A percentile compares a stretch with the other conserved stretches of the same genome.
phyloP scores from a whole-genome alignment of 2,888 invertebrate species.

The Sceliomorpha sp. region DNA sequence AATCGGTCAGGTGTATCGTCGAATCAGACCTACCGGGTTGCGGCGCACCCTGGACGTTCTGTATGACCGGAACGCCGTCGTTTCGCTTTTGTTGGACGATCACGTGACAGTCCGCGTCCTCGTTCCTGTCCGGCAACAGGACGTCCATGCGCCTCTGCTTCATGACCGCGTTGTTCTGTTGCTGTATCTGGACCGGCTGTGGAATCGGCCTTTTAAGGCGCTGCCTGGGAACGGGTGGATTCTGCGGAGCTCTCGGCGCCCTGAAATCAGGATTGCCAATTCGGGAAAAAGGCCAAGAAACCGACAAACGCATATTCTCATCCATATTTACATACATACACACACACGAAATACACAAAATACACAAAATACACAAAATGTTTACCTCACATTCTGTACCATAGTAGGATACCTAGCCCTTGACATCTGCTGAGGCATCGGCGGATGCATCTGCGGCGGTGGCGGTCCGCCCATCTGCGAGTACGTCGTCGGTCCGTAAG shows the following conservation, averaged over 20 bases:
- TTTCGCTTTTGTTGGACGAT: slow-evolving; percentile 88
- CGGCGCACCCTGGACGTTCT: slow-evolving; percentile 85
- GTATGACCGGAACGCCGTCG: slow-evolving; percentile 87
- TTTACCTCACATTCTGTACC: slow-evolving; percentile 55
- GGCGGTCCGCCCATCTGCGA: slow-evolving; percentile 67
- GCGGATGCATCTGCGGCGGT: slow-evolving; percentile 67
- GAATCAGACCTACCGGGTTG: slow-evolving; percentile 79
- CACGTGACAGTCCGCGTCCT: slow-evolving; percentile 88
- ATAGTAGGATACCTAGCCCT: slow-evolving; percentile 57
- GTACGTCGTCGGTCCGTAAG: slow-evolving; percentile 62
- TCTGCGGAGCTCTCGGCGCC: slow-evolving; percentile 68
- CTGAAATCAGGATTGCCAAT: slow-evolving; percentile 58
- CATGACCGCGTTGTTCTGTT: slow-evolving; percentile 64
- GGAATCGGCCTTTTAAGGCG: slow-evolving; percentile 74
- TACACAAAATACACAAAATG: not conserved
- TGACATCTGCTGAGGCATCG: slow-evolving; percentile 52
- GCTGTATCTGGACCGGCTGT: slow-evolving; percentile 61
- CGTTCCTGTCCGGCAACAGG: slow-evolving; percentile 86
- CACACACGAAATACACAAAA: too few relatives aligned
- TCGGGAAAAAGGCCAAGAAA: too few relatives aligned
- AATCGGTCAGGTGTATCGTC: slow-evolving; percentile 86
- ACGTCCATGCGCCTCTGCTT: slow-evolving; percentile 83
- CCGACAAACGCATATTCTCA: too few relatives aligned
- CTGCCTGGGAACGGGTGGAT: slow-evolving; percentile 69
- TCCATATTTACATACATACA: too few relatives aligned